These are phyloP conservation scores for Ptychobarbus kaznakovi DNA, from an alignment of 2,797 vertebrate species.

Conservation along the genomic window DNA sequence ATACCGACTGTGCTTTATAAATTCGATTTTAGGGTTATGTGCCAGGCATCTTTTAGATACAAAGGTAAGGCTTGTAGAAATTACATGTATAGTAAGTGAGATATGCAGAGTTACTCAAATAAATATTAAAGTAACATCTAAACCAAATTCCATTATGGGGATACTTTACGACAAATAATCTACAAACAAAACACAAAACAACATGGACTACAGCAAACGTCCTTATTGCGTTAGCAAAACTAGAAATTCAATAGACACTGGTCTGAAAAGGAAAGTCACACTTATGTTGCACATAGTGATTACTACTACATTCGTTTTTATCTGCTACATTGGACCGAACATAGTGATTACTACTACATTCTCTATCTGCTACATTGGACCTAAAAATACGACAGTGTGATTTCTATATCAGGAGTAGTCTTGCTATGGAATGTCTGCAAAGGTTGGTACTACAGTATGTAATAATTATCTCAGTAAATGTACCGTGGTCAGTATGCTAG, in stretches of 20 bases:
- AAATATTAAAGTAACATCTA: not conserved
- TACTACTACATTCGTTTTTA: not conserved
- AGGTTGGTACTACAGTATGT: slow-evolving; percentile 35
- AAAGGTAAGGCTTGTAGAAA: not conserved
- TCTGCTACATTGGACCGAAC: not conserved
- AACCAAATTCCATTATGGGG: not conserved
- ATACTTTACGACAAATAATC: not conserved
- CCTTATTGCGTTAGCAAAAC: not conserved
- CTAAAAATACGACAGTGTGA: slow-evolving; percentile 18
- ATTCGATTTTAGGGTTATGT: slow-evolving; percentile 28
- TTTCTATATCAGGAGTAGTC: slow-evolving; percentile 39
- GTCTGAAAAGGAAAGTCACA: not conserved
- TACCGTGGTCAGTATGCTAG: slow-evolving; percentile 30
- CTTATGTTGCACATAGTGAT: not conserved
- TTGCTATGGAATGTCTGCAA: slow-evolving; percentile 9
- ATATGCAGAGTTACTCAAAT: not conserved
- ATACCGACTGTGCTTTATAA: slow-evolving; percentile 18
- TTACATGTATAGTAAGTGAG: not conserved
- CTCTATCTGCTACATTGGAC: not conserved
- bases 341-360: slow-evolving; percentile 3
- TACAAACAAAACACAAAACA: not conserved
- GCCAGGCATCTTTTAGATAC: not conserved
- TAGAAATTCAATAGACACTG: not conserved
- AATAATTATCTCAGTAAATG: slow-evolving; percentile 49
- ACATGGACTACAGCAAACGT: not conserved